phyloP scores from a whole-genome alignment of 2,113 vertebrate species.

The Cephalopholis sonnerati region DNA sequence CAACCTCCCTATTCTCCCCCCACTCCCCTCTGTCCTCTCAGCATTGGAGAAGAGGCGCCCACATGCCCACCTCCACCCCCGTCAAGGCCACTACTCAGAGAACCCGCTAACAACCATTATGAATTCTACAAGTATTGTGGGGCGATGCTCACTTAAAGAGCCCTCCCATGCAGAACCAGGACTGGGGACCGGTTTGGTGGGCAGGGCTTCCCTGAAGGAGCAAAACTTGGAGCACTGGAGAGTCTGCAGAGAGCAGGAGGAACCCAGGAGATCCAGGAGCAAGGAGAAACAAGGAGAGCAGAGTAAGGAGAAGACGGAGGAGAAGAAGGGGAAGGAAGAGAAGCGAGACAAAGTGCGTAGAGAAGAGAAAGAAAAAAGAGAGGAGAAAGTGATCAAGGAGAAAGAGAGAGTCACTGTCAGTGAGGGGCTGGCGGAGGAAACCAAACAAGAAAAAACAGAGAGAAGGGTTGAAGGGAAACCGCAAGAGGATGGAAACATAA shows the following conservation, averaged over 20 bases:
- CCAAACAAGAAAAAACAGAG: constrained; percentile 47
- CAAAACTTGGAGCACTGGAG: constrained; percentile 85
- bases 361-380: constrained; percentile 37
- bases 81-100: constrained; percentile 76
- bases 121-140: constrained; percentile 69
- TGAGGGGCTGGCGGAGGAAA: constrained; percentile 35
- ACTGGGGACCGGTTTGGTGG: constrained; percentile 54
- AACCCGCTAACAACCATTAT: constrained; percentile 62
- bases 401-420: neutral
- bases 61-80: constrained; percentile 58
- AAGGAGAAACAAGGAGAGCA: constrained; percentile 65
- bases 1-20: constrained; percentile 86
- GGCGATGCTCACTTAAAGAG: constrained; percentile 80
- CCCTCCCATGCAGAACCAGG: constrained; percentile 66
- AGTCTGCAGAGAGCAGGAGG: constrained; percentile 76
- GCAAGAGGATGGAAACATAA: constrained; percentile 41
- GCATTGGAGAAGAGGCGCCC: constrained; percentile 80
- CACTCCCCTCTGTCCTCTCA: constrained; percentile 82
- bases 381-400: constrained; percentile 34
- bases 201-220: constrained; percentile 80
- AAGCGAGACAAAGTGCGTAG: constrained; percentile 25
- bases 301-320: constrained; percentile 35
- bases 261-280: constrained; percentile 61
- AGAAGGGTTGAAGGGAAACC: constrained; percentile 27
- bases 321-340: constrained; percentile 34